Evolutionary conservation across 1,140 invertebrate species (phyloP), one percentile per base, ranked within the genome.

Genomic region (Eurosta solidaginis): DNA sequence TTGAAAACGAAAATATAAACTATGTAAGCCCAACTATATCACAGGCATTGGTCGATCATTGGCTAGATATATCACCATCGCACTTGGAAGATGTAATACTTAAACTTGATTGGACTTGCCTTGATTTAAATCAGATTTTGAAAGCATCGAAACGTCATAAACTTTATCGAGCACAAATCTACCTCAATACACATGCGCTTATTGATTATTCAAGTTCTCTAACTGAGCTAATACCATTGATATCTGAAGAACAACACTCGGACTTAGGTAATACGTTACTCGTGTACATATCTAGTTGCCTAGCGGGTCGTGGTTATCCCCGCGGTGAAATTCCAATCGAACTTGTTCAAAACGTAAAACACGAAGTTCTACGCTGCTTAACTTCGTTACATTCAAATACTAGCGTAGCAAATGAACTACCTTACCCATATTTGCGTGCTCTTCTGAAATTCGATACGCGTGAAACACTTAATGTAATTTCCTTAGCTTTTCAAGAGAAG

Each of bases 281-380:
- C 74, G 94, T 99, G 12, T 98, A 98, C 85, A 91, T 94, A 49
- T 97, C 96, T 76, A 97, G 97, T 83, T 98, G 97, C 86, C 90
- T 99, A 80, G 94, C 95, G 25, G 98, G 97, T 1, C 90, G 96
- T 78, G 94, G 94, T 2, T 98, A 97, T 90, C 97, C 96, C 2
- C 92, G 92, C 49, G 96, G 97, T 14, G 91, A 95, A 83, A 92
- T 98, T 80, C 92, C 94, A 2, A 88, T 89, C 9, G 92, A 95
- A 81, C 89, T 92, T 77, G 89, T 92, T 33, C 90, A 92, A 45
- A 92, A 91, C 81, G 93, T 96, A 0, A 93, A 96, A 80, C 91
- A 94, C 79, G 94, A 97, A 88, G 92, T 94, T 3, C 79, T 92
- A 17, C 83, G 91, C 42, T 92, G 91, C 74, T 78, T 92, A 29